A percentile compares a stretch with the other conserved stretches of the same genome.
These are phyloP conservation scores for Rachycentron canadum DNA, from an alignment of 2,797 vertebrate genomes.

Conservation along the genomic window DNA sequence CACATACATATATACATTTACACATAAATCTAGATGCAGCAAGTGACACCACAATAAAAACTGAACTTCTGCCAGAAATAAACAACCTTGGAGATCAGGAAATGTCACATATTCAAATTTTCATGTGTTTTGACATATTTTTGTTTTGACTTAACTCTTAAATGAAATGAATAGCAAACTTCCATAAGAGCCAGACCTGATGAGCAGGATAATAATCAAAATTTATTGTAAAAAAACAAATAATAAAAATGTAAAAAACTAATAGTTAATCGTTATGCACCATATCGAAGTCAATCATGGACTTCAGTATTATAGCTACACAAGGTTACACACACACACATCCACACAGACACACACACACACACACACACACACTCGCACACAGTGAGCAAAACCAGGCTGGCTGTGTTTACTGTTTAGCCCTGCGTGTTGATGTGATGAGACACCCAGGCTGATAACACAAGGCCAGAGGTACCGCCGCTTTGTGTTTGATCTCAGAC, in stretches of 20 bases:
- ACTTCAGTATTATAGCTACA: slow-evolving; percentile 27
- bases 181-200: background rate
- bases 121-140: background rate
- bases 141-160: background rate
- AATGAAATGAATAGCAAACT: background rate
- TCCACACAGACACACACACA: slow-evolving; percentile 26
- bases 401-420: slow-evolving; percentile 83
- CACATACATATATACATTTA: no score
- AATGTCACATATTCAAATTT: background rate
- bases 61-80: no score
- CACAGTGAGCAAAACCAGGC: slow-evolving; percentile 61
- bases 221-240: no score
- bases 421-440: slow-evolving; percentile 79
- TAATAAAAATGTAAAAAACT: background rate
- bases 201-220: background rate
- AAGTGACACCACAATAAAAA: no score
- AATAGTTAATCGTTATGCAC: no score
- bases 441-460: slow-evolving; percentile 83
- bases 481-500: slow-evolving; percentile 82
- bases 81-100: background rate
- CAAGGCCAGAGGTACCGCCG: slow-evolving; percentile 72
- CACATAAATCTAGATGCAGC: no score
- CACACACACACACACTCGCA: slow-evolving; percentile 31
- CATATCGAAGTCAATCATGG: no score
- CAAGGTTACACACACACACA: slow-evolving; percentile 16